These are phyloP conservation scores for Cossypha niveicapilla DNA, from an alignment of 2,797 vertebrate genomes.

Conservation along the genomic window DNA sequence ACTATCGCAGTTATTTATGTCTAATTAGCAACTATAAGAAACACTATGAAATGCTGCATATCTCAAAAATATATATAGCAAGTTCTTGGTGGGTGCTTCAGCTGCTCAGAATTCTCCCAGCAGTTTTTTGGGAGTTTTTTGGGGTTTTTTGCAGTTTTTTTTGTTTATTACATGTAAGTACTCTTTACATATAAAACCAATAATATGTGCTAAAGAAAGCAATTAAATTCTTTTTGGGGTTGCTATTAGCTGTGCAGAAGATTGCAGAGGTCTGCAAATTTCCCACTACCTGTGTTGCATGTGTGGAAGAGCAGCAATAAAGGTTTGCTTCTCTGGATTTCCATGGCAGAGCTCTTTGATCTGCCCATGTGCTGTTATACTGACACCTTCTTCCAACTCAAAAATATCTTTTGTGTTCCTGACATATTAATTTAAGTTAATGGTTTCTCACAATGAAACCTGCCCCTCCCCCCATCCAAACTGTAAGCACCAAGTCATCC, in stretches of 20 bases:
- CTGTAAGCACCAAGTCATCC: neutral
- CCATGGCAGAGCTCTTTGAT: neutral
- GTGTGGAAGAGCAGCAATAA: neutral
- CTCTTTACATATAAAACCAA: neutral
- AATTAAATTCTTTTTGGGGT: neutral
- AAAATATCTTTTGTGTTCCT: neutral
- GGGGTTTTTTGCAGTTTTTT: no score
- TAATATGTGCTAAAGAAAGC: neutral
- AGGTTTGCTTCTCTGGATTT: neutral
- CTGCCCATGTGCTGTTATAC: neutral
- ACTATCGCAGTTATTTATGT: neutral
- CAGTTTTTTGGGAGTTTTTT: neutral
- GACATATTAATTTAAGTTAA: neutral
- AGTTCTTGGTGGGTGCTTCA: neutral
- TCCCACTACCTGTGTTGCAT: neutral
- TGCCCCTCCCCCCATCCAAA: fast-evolving
- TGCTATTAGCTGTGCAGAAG: neutral
- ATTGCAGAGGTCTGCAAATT: neutral
- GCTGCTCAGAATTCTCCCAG: neutral
- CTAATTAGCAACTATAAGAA: neutral
- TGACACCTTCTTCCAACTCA: neutral
- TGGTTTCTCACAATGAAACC: neutral
- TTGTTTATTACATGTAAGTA: neutral
- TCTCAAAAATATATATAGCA: neutral
- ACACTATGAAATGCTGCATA: neutral